These are phyloP conservation scores for Heliothis subflexa DNA, from an alignment of 1,140 invertebrate species.

Conservation along the genomic window DNA sequence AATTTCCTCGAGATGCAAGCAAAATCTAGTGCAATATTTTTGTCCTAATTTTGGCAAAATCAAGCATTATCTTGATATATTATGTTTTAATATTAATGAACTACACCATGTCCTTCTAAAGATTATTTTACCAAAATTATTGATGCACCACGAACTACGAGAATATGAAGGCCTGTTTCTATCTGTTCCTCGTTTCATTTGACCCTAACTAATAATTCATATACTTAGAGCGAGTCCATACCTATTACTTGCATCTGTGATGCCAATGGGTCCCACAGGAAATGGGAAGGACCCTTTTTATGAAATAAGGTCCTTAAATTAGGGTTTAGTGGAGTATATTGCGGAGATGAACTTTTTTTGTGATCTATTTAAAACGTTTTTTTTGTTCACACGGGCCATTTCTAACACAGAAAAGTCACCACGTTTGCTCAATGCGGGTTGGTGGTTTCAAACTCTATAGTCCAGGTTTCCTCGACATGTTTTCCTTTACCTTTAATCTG, in stretches of 20 bases:
- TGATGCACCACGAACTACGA: neutral
- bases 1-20: no score
- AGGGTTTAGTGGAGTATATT: neutral
- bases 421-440: no score
- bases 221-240: neutral
- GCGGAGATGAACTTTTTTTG: neutral
- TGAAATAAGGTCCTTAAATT: neutral
- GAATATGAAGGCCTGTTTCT: neutral
- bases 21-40: no score
- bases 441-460: no score
- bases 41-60: no score
- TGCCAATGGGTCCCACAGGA: neutral
- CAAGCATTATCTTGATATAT: no score
- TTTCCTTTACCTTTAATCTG: no score
- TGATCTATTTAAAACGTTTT: no score
- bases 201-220: conserved; percentile 29
- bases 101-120: neutral
- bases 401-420: no score
- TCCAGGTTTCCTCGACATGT: no score
- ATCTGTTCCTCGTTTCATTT: conserved; percentile 5
- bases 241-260: conserved; percentile 34
- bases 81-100: no score
- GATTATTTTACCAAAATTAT: neutral
- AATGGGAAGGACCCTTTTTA: conserved; percentile 16
- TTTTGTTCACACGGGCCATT: no score